phyloP scores from a whole-genome alignment of 2,797 vertebrate species.

The Graptemys geographica region DNA sequence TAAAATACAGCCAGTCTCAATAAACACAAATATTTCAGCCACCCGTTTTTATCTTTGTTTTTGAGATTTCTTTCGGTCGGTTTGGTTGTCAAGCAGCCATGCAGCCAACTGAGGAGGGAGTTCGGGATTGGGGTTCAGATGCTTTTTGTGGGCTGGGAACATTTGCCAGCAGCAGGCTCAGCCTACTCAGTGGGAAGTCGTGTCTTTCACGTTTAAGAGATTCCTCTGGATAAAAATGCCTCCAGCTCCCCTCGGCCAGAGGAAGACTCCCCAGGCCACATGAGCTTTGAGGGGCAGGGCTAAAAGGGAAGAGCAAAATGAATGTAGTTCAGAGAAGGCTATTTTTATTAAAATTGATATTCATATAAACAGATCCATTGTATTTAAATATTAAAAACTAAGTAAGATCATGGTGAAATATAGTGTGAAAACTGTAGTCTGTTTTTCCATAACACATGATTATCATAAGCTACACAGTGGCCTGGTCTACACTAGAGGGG shows the following conservation, averaged over 20 bases:
- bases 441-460: not conserved
- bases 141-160: accelerated
- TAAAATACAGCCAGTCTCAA: not conserved
- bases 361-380: not conserved
- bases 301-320: accelerated
- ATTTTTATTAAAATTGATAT: not conserved
- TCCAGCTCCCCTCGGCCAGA: not conserved
- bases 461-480: not conserved
- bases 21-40: not conserved
- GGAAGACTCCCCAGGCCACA: not conserved
- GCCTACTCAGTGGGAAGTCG: not conserved
- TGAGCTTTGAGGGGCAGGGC: not conserved
- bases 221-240: not conserved
- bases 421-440: not conserved
- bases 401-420: not conserved
- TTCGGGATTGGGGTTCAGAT: accelerated
- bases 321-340: not conserved
- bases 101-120: not conserved
- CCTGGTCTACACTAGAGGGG: too few species aligned
- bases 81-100: not conserved
- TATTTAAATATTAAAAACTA: not conserved
- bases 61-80: not conserved
- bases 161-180: not conserved
- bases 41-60: not conserved
- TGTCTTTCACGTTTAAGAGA: not conserved